Conservation (phyloP, 2,888 invertebrate species). For the Iselma pallidipennis region DNA sequence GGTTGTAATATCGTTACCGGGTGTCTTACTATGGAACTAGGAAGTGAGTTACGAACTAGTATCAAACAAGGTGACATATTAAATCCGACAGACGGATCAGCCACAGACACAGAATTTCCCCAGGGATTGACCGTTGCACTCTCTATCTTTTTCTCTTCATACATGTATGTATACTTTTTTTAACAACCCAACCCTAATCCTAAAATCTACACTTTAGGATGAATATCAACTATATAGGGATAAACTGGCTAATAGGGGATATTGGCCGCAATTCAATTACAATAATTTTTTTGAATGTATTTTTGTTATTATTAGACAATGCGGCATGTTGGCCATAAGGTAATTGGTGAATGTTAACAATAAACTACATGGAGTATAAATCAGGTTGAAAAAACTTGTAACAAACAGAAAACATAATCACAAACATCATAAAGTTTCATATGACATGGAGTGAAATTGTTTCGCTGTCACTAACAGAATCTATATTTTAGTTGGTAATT, state of each 20-base stretch:
- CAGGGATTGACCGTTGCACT: constrained; percentile 30
- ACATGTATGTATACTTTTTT: background rate
- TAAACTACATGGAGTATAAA: constrained; percentile 35
- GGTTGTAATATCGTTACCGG: constrained; percentile 29
- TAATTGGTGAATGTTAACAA: constrained; percentile 33
- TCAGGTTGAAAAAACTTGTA: constrained; percentile 40
- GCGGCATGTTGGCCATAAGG: constrained; percentile 17
- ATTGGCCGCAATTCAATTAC: background rate
- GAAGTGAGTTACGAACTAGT: constrained; percentile 25
- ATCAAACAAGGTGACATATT: constrained; percentile 43
- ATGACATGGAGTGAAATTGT: constrained; percentile 47
- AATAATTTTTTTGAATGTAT: background rate
- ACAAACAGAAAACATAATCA: constrained; percentile 45
- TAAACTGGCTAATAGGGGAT: too few relatives aligned
- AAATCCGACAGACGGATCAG: constrained; percentile 42
- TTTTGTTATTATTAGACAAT: background rate
- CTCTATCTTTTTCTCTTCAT: constrained; percentile 14
- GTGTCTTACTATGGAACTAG: constrained; percentile 23
- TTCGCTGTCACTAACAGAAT: constrained; percentile 46
- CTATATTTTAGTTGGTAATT: constrained; percentile 48
- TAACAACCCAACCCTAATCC: background rate
- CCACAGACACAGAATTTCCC: constrained; percentile 43
- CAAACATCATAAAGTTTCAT: constrained; percentile 49
- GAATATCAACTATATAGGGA: too few relatives aligned
- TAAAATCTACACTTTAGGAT: background rate